Evolutionary conservation across 1,140 invertebrate genomes (phyloP), one percentile per base, ranked within the genome.

Genomic region (Subanguina moxae): DNA sequence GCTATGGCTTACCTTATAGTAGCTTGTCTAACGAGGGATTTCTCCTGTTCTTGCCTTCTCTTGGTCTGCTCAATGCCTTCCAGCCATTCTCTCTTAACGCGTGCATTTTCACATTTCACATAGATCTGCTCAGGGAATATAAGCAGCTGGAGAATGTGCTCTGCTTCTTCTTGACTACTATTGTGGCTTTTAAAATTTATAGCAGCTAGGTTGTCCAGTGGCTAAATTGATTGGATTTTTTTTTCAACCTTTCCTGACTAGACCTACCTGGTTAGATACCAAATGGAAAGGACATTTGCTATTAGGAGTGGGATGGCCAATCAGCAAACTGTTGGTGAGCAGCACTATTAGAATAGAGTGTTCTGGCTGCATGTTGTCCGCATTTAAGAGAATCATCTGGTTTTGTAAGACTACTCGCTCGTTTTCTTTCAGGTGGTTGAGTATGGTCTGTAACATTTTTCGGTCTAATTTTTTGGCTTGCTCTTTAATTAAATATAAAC

Each of bases 1-100:
- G 57, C 69, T 59, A 75, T 71, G 78, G 70, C 70, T 85, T 38
- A 38, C 32, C 32, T 38, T 65, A 90, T 85, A 83, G 89, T 87
- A 71, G 89, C 88, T 83, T 86, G 86, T 72, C 79, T 70, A 13
- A 82, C 76, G 1, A 82, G 70, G 21, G 70, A 68, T 45, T 75
- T 69, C 62, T 82, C 82, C 43, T 78, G 68, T n/a, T 84, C 77
- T 65, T 85, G 85, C 38, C 83, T 82, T 71, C 91, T 92, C 83
- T 96, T 95, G 0, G 91, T 90, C 32, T 71, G 45, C 57, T 96
- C 93, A 80, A 94, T 89, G 80, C 91, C 90, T 73, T 94, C 91
- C 66, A 97, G 85, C 93, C 93, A 96, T 80, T 94, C 91, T 85
- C 91, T 91, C 88, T 91, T 78, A 11, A 85, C 83, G 75, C 83